phyloP scores from a whole-genome alignment of 2,797 vertebrate species.

The Trichosurus vulpecula region DNA sequence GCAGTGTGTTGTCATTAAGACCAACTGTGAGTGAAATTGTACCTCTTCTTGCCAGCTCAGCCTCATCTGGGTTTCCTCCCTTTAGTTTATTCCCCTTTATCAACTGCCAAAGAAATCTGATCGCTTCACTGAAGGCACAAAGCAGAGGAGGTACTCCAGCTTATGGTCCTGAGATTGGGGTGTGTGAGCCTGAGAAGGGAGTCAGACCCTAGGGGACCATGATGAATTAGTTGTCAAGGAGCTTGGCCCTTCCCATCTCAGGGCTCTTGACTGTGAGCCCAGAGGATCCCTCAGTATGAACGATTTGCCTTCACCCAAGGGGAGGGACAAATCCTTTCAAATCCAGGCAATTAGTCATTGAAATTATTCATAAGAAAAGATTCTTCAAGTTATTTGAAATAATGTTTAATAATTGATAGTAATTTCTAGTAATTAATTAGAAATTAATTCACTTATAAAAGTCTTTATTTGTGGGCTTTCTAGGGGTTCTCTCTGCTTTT shows the following conservation, averaged over 20 bases:
- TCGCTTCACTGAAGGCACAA: background rate
- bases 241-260: background rate
- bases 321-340: conserved; percentile 25
- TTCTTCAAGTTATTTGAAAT: conserved; percentile 49
- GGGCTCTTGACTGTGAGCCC: background rate
- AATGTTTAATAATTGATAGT: conserved; percentile 72
- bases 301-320: background rate
- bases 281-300: background rate
- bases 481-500: conserved; percentile 59
- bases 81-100: background rate
- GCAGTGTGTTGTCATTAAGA: background rate
- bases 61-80: background rate
- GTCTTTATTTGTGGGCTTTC: conserved; percentile 65
- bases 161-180: background rate
- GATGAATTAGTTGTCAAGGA: background rate
- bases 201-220: background rate
- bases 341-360: conserved; percentile 36
- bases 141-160: background rate
- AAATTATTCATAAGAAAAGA: conserved; percentile 64
- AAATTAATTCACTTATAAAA: conserved; percentile 64
- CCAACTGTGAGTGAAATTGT: conserved; percentile 8
- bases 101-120: background rate
- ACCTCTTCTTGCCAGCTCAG: background rate
- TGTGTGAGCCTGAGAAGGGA: background rate
- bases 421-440: conserved; percentile 72